Conservation (phyloP, 2,797 vertebrate species). For the Hafferia zeledoni region DNA sequence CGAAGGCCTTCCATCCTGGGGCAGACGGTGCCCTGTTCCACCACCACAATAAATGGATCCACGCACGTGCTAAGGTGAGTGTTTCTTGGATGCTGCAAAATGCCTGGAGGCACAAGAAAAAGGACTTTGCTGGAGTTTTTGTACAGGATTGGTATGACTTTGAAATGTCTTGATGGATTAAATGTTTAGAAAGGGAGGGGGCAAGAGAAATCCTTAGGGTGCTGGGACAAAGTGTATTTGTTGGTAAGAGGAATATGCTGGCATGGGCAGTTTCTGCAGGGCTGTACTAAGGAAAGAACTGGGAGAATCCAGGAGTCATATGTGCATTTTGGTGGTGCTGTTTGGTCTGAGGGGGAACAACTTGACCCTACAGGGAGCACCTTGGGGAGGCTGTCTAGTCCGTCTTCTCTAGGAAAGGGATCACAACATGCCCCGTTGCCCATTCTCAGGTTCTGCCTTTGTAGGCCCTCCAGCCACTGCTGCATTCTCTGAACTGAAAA, state of each 20-base stretch:
- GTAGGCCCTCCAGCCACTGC: not conserved
- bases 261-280: not conserved
- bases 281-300: not conserved
- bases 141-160: fast-evolving
- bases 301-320: not conserved
- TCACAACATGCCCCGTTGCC: not conserved
- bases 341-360: not conserved
- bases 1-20: conserved; percentile 90
- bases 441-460: not conserved
- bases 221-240: not conserved
- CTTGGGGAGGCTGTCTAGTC: not conserved
- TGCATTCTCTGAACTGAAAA: not conserved
- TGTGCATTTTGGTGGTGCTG: not conserved
- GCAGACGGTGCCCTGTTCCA: conserved; percentile 84
- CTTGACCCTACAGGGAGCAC: not conserved
- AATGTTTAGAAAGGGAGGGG: not conserved
- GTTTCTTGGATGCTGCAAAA: not conserved
- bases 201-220: not conserved
- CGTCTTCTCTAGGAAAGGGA: not conserved
- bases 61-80: conserved; percentile 96
- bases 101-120: not conserved
- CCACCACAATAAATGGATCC: conserved; percentile 95
- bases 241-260: not conserved
- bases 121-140: not conserved
- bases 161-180: not conserved